A percentile compares a stretch with the other conserved stretches of the same genome.
phyloP scores from a whole-genome alignment of 2,797 vertebrate species.

The Scarus forsteni region DNA sequence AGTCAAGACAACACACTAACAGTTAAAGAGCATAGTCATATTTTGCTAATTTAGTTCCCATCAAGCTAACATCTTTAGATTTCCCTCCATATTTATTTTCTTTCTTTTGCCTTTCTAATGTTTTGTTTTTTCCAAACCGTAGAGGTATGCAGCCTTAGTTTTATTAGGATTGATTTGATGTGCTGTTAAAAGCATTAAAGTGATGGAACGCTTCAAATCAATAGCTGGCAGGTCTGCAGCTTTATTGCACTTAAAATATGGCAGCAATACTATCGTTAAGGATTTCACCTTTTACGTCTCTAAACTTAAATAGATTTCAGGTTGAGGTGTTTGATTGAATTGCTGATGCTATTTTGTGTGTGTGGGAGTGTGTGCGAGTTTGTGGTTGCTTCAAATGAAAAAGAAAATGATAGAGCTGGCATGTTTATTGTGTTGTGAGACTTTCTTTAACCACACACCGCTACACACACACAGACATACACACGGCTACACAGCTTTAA shows the following conservation, averaged over 20 bases:
- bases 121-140: background rate
- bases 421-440: conserved; percentile 41
- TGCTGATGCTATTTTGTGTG: conserved; percentile 22
- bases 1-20: background rate
- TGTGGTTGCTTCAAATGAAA: conserved; percentile 16
- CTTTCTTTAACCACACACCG: background rate
- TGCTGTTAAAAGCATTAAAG: conserved; percentile 22
- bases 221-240: conserved; percentile 32
- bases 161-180: conserved; percentile 18
- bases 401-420: conserved; percentile 15
- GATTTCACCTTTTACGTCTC: conserved; percentile 34
- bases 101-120: background rate
- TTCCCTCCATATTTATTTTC: background rate
- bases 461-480: conserved; percentile 16
- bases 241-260: conserved; percentile 31
- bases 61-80: background rate
- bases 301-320: conserved; percentile 37
- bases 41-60: conserved; percentile 23
- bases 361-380: background rate
- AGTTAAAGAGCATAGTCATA: background rate
- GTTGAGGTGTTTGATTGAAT: conserved; percentile 47
- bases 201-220: conserved; percentile 29
- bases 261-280: conserved; percentile 21
- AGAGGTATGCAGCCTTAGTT: background rate
- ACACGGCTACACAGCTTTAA: conserved; percentile 33